These are phyloP conservation scores for Caranx ignobilis DNA, from an alignment of 2,113 vertebrate species.

Conservation along the genomic window DNA sequence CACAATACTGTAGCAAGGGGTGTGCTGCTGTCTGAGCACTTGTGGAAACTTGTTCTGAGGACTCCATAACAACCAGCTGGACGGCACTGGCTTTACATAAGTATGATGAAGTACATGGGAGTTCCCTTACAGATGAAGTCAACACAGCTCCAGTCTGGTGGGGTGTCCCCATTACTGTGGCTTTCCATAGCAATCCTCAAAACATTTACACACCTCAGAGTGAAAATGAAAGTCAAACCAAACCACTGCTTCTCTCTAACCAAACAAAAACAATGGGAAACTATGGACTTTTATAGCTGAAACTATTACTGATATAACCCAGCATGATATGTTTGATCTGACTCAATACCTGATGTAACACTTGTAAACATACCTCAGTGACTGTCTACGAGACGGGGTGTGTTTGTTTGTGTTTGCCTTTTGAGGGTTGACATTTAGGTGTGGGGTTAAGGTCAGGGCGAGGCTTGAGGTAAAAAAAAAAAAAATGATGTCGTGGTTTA, in stretches of 20 bases:
- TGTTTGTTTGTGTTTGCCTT: not conserved
- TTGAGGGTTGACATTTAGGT: not conserved
- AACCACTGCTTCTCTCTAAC: not conserved
- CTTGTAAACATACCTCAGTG: not conserved
- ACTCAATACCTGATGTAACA: not conserved
- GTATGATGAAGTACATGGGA: constrained; percentile 6
- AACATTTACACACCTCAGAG: constrained; percentile 19
- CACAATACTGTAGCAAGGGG: not conserved
- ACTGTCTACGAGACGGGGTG: not conserved
- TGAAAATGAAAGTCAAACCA: not conserved
- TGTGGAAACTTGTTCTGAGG: constrained; percentile 33
- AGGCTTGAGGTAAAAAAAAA: too few species aligned
- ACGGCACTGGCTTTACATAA: not conserved
- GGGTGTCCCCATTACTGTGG: constrained; percentile 7
- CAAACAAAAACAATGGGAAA: not conserved
- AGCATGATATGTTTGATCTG: too few species aligned
- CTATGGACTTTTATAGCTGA: not conserved
- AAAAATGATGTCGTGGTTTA: not conserved
- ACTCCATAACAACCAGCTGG: constrained; percentile 19
- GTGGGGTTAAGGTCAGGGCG: not conserved
- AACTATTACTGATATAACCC: not conserved
- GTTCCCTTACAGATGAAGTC: constrained; percentile 24
- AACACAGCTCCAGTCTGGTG: not conserved
- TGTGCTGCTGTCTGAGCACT: not conserved
- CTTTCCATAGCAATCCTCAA: constrained; percentile 50